These are phyloP conservation scores for Phylloscopus trochilus DNA, from an alignment of 2,113 vertebrate genomes.

Conservation along the genomic window DNA sequence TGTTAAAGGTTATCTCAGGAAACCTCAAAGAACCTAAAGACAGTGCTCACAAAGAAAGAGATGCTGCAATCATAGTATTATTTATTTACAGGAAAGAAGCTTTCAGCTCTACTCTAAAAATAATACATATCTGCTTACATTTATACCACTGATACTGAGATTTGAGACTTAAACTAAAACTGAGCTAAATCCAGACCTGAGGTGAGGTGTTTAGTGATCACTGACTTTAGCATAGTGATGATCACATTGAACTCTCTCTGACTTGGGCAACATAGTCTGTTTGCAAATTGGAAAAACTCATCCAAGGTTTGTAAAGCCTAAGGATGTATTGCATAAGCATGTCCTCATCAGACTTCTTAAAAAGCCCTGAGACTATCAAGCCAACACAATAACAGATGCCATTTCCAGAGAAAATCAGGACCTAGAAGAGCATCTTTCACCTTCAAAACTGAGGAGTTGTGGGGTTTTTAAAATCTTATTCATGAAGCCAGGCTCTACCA, in stretches of 20 bases:
- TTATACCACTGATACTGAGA: not conserved
- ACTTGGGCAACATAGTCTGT: not conserved
- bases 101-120: conserved; percentile 2
- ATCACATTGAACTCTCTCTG: not conserved
- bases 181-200: not conserved
- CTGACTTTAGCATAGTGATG: not conserved
- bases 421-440: not conserved
- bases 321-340: not conserved
- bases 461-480: not conserved
- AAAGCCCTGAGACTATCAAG: not conserved
- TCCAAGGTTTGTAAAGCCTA: not conserved
- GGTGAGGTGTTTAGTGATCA: not conserved
- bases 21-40: not conserved
- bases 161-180: not conserved
- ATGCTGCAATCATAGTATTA: not conserved
- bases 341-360: not conserved
- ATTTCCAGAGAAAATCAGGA: not conserved
- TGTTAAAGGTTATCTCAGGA: not conserved
- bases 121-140: not conserved
- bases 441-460: not conserved
- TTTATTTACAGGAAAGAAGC: conserved; percentile 34
- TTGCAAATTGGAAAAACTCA: not conserved
- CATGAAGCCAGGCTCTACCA: not conserved
- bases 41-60: not conserved
- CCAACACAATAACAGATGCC: not conserved